Percentiles rank a stretch among this genome's conserved stretches.
Conservation (phyloP, 2,113 vertebrate genomes). For the Oncorhynchus keta region DNA sequence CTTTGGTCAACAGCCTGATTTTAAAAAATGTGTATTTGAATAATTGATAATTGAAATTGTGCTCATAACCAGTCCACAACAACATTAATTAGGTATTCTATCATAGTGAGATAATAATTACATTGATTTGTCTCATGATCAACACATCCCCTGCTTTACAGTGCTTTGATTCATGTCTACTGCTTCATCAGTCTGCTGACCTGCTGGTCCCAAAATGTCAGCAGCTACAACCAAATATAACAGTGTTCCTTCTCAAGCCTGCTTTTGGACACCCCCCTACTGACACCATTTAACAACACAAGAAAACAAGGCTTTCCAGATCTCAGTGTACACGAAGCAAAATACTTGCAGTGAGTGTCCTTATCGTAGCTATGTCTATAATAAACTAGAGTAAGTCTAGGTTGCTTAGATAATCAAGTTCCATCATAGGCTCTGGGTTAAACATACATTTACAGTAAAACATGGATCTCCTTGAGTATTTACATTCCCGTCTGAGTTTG, state of each 20-base stretch:
- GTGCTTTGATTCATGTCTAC: constrained; percentile 50
- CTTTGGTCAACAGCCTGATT: constrained; percentile 20
- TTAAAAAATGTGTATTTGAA: neutral
- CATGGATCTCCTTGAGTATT: too few relatives aligned
- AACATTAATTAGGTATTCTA: constrained; percentile 23
- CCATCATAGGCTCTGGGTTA: too few relatives aligned
- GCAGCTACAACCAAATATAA: constrained; percentile 60
- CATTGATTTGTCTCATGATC: constrained; percentile 18
- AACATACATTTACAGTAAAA: too few relatives aligned
- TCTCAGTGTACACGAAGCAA: neutral
- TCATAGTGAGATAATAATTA: constrained; percentile 35
- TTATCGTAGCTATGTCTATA: too few relatives aligned
- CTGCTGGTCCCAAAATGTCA: constrained; percentile 72
- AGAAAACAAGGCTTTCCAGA: neutral
- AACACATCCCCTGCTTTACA: constrained; percentile 21
- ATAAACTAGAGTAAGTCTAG: too few relatives aligned
- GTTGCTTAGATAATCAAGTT: too few relatives aligned
- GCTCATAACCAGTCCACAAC: constrained; percentile 12
- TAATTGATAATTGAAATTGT: constrained; percentile 4
- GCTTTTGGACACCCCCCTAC: constrained; percentile 67
- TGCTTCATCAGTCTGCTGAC: constrained; percentile 68
- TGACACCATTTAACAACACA: constrained; percentile 46
- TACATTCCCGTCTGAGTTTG: too few relatives aligned
- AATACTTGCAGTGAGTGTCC: too few relatives aligned
- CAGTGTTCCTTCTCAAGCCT: constrained; percentile 45